phyloP scores from a whole-genome alignment of 2,113 vertebrate genomes.

The Aspiorhynchus laticeps region DNA sequence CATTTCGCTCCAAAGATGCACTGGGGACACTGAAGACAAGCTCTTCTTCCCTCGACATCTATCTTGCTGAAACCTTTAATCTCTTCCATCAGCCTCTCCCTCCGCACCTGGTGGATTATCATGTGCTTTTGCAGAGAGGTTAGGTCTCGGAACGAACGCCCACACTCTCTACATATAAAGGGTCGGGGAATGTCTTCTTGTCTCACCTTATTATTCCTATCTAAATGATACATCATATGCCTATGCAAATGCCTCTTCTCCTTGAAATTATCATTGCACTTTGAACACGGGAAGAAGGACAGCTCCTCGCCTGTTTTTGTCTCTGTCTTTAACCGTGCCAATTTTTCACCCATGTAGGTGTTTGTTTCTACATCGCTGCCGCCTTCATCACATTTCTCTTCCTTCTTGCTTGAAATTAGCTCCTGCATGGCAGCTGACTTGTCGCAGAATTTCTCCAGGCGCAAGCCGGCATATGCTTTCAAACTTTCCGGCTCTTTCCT shows the following conservation, averaged over 20 bases:
- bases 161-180: constrained; percentile 92
- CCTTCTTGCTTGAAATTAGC: constrained; percentile 78
- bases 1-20: constrained; percentile 85
- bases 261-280: constrained; percentile 93
- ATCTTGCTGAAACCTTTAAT: constrained; percentile 87
- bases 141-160: constrained; percentile 90
- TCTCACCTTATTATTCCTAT: constrained; percentile 90
- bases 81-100: constrained; percentile 87
- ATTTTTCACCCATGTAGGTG: constrained; percentile 80
- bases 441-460: constrained; percentile 70
- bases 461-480: constrained; percentile 76
- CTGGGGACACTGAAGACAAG: constrained; percentile 79
- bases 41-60: constrained; percentile 81
- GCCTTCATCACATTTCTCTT: constrained; percentile 80
- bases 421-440: constrained; percentile 80
- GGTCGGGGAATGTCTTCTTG: constrained; percentile 85
- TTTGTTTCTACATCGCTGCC: constrained; percentile 82
- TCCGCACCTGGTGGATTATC: constrained; percentile 91
- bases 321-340: constrained; percentile 79
- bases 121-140: constrained; percentile 90
- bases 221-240: constrained; percentile 98
- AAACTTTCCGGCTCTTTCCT: constrained; percentile 78
- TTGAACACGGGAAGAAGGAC: constrained; percentile 89
- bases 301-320: constrained; percentile 79
- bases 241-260: constrained; percentile 93